Evolutionary conservation across 2,888 invertebrate genomes (phyloP), one percentile per base, ranked within the genome.

Genomic region (Ceratothoa steindachneri): DNA sequence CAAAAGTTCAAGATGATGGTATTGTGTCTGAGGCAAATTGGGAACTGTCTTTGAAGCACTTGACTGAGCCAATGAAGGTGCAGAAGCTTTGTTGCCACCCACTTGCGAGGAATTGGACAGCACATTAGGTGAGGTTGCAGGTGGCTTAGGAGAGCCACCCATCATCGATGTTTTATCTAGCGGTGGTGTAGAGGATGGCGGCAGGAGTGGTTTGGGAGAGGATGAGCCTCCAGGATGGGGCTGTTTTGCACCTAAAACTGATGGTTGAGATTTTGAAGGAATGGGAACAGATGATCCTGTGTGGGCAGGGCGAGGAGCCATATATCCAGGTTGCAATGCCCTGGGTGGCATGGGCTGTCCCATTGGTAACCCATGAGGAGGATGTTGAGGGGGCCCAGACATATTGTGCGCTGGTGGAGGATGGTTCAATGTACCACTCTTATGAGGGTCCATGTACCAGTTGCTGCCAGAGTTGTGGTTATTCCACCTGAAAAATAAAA

Each of bases 381-480:
- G 76, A 27, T 79, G 79, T 41, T 76, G 76, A 7, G 76, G 79
- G 22, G 75, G 79, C 19, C 79, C 79, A 3, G 79, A 76, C 79
- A 79, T 76, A 60, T 79, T 79, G 74, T 79, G 79, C 22, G 79
- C 79, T 60, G 79, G 79, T 27, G 79, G 77, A 60, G 75, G 77
- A 68, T 77, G 75, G 31, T 76, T 76, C 68, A 76, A 69, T 67
- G 72, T 74, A 52, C 76, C 76, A 27, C 67, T 75, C 68, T 79
- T 79, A 51, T 72, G 76, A 27, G 71, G 74, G 69, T 79, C 76
- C 76, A 74, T 76, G 68, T 79, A 79, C 79, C 79, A 80, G 55
- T 74, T 77, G 51, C 64, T 73, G 30, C 72, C 75, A 30, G 73
- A 69, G 69, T 74, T 71, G 65, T 73, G 71, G 28, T 30, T 72